Base-by-base conservation (phyloP, 2,888 invertebrate genomes). In the Orthosia gothica region DNA sequence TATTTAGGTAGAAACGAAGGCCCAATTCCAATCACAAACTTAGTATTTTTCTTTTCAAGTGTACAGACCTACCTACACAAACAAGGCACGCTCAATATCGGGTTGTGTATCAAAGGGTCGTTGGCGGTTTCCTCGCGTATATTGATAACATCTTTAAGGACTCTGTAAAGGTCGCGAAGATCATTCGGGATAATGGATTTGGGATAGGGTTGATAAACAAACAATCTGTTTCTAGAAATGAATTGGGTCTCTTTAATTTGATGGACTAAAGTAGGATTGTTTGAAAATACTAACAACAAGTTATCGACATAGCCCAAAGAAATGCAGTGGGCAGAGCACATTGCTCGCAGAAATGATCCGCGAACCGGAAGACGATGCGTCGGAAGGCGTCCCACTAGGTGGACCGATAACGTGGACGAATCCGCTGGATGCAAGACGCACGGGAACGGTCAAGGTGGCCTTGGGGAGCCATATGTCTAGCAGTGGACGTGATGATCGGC, bases 71-170 rank as follows among this genome's bases (percentile, higher is more conserved):
- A 57, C 45, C 26, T 76, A 54, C 12, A 76, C 63, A 67, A 76
- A 82, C 63, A 68, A 12, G 82, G 20, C 26, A 45, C 57, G 16
- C 47, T 75, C n/a, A 54, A 58, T 63, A 78, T 50, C 76, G 61
- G 64, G 16, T 54, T 47, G 54, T 59, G 26, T 66, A 77, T 81
- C 75, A 74, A 81, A 65, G 81, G 76, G 15, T 64, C 75, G 81
- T 15, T n/a, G 74, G 74, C 52, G 49, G 76, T 45, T 59, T 45
- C 81, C 45, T 61, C 59, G 18, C 49, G 54, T 73, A 50, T 77
- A 62, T 65, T 81, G 81, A 77, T 77, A 77, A 75, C 81, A 74
- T 77, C 76, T 77, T 61, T 74, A 65, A 65, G 64, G 59, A 81
- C 55, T 55, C 64, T 18, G 73, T 23, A 63, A 59, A 55, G 76